Evolutionary conservation across 2,113 vertebrate species (phyloP), one percentile per base, ranked within the genome.

Genomic region (Alethe castanea): DNA sequence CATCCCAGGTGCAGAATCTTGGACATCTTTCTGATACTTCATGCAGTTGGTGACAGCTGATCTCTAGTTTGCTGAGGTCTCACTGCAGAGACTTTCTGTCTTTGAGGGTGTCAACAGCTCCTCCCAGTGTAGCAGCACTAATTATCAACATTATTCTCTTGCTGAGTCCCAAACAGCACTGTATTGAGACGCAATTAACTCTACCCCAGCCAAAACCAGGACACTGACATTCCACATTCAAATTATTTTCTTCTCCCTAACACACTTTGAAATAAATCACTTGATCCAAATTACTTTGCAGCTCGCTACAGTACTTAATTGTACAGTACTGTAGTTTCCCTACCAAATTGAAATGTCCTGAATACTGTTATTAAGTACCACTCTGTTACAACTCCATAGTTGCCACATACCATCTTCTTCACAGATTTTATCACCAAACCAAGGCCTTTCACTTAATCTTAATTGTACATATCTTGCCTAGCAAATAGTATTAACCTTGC

Each of bases 1-100:
- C 2, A 3, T 24, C 5, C 73, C 54, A 38, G 6, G 4, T 9
- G 15, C n/a, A 38, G 64, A 19, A 53, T 24, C 28, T 0, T 0
- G 15, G 8, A 40, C 5, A 9, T 28, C 45, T 61, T 78, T 61
- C 19, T 61, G 45, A 45, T 14, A 16, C 6, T 79, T 71, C 35
- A 29, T 20, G 20, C 16, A 8, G 12, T 8, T 62, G 16, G 24
- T 64, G 12, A 25, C 16, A 14, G 20, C 11, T 0, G 0, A 42
- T 35, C 19, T 35, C 29, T 20, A 14, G 22, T 29, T 79, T 64
- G 35, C 17, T n/a, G 24, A 71, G 16, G 25, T 80, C 29, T 62
- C 65, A 40, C 40, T 71, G 24, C 48, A 80, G 35, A 6, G 31
- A 40, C 24, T 48, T n/a, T 48, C 40, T 40, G 40, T 54, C 29